Evolutionary conservation across 1,140 invertebrate genomes (phyloP), one percentile per base, ranked within the genome.

Genomic region (Drosophila arawakana): DNA sequence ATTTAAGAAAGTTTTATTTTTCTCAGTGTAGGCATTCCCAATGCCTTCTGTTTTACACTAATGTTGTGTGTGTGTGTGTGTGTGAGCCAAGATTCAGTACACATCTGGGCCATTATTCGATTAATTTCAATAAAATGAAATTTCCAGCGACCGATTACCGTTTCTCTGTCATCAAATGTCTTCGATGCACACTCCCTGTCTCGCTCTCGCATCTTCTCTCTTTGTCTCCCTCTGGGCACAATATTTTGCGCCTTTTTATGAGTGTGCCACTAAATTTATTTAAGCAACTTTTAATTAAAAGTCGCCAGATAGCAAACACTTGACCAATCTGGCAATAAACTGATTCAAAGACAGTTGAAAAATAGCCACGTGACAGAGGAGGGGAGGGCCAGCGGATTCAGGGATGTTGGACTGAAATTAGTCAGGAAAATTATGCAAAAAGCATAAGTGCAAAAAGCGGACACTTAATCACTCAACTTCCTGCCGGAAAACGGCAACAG

Each of bases 121-220:
- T 89, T 86, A 83, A 86, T 86, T 86, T 89, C 83, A 86, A 86
- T 86, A 89, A 80, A 86, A 89, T 66, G 66, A 71, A 88, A 73
- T 67, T 82, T 88, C 72, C 60, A 69, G 73, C 57, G 62, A 65
- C 49, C 55, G 2, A 39, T 67, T 9, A n/a, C 18, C 49, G 18
- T 50, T n/a, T 73, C 2, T 60, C 11, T 52, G 46, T 66, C 54
- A 66, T 66, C 54, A 71, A 71, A 47, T 49, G 68, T 15, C 59
- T 54, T 8, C 57, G 30, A 54, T 47, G 54, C 25, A 54, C 30
- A 57, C 9, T 37, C 34, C 34, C 8, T 3, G 1, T 13, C n/a
- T 21, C 7, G 30, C 43, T 46, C 25, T 34, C 25, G 2, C 7
- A 5, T n/a, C 13, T 30, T 35, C 52, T 39, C 3, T 30, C 21